Conservation (phyloP, 2,113 vertebrate species). For the Emydura subglobosa region DNA sequence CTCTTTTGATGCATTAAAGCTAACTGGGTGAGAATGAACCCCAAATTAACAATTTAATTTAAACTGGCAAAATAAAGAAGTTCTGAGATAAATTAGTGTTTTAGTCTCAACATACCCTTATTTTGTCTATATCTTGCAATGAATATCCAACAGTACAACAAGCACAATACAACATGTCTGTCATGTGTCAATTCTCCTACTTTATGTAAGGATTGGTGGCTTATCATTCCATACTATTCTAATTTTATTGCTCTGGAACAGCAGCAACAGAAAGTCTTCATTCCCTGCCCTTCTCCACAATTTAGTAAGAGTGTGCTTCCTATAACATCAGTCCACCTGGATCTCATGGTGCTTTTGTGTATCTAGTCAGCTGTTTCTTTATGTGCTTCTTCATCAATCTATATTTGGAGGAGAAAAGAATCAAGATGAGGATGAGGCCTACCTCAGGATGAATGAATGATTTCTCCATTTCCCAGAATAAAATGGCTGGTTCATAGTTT, state of each 20-base stretch:
- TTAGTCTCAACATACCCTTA: background rate
- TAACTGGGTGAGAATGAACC: background rate
- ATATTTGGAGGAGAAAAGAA: background rate
- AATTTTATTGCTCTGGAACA: background rate
- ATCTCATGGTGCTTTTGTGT: no score
- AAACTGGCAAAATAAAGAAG: background rate
- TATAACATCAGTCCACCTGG: background rate
- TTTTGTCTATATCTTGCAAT: background rate
- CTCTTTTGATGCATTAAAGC: background rate
- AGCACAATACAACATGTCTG: background rate
- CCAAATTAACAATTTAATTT: background rate
- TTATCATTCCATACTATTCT: background rate
- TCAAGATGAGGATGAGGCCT: background rate
- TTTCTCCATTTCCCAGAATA: background rate
- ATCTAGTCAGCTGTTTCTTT: no score
- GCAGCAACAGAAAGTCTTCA: rapidly evolving
- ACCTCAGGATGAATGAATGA: background rate
- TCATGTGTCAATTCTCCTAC: background rate
- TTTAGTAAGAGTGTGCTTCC: background rate
- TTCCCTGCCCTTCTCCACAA: background rate
- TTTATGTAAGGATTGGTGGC: rapidly evolving
- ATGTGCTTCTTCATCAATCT: no score
- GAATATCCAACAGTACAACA: background rate
- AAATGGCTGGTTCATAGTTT: background rate
- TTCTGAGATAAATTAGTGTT: background rate